Evolutionary conservation across 2,797 vertebrate species (phyloP).

Genomic region (Cirrhinus mrigala): DNA sequence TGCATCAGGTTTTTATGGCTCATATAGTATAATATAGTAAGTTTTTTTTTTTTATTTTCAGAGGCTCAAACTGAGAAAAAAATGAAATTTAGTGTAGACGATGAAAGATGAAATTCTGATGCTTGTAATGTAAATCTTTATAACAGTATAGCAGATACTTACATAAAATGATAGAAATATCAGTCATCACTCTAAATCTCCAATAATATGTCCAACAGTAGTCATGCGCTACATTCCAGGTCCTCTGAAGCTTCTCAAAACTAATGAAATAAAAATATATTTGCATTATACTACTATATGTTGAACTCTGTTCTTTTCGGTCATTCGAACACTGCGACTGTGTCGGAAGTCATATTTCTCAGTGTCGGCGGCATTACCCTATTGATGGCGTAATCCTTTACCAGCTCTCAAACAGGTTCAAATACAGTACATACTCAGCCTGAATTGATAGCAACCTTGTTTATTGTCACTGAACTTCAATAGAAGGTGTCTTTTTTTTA

Average conservation of each 20-base stretch:
- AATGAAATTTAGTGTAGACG: too few relatives aligned
- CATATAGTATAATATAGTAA: not conserved
- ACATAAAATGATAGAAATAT: too few relatives aligned
- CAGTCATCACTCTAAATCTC: too few relatives aligned
- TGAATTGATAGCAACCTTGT: slow-evolving; percentile 66
- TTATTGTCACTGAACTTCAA: slow-evolving; percentile 72
- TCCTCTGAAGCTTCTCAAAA: too few relatives aligned
- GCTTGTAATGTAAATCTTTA: too few relatives aligned
- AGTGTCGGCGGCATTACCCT: not conserved
- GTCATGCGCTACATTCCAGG: too few relatives aligned
- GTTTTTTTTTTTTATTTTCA: too few relatives aligned
- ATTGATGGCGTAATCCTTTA: slow-evolving; percentile 13
- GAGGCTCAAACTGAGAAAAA: too few relatives aligned
- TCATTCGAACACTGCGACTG: not conserved
- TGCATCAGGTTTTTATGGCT: not conserved
- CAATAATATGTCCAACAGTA: too few relatives aligned
- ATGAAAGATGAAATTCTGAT: too few relatives aligned
- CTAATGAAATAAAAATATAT: too few relatives aligned
- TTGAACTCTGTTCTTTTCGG: not conserved
- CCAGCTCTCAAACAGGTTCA: not conserved
- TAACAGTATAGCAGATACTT: too few relatives aligned
- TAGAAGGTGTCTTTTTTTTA: slow-evolving; percentile 67
- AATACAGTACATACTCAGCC: slow-evolving; percentile 46
- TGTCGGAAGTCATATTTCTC: not conserved
- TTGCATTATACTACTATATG: not conserved